A percentile compares a stretch with the other conserved stretches of the same genome.
Conservation (phyloP, 2,797 vertebrate species). For the Ctenochaetus hawaiiensis region DNA sequence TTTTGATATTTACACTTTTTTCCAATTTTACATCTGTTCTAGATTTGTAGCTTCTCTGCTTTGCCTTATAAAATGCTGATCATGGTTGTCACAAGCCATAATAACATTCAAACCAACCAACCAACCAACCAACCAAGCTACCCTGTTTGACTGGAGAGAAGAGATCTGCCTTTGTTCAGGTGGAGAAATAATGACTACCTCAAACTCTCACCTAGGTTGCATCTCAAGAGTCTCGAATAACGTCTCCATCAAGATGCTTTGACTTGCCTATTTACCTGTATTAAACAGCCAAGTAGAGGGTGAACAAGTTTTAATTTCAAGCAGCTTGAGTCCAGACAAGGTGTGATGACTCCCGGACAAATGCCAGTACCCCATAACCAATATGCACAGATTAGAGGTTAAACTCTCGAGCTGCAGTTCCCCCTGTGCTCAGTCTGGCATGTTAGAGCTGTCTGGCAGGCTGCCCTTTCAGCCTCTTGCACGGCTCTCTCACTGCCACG, state of each 20-base stretch:
- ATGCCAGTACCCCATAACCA: constrained; percentile 69
- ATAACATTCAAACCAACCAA: constrained; percentile 70
- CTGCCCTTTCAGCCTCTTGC: constrained; percentile 55
- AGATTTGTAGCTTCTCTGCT: constrained; percentile 79
- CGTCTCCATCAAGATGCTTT: constrained; percentile 47
- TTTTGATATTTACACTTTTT: constrained; percentile 80
- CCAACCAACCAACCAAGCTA: constrained; percentile 70
- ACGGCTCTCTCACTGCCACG: constrained; percentile 54
- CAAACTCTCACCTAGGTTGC: constrained; percentile 80
- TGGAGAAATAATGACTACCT: constrained; percentile 84
- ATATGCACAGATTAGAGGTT: constrained; percentile 67
- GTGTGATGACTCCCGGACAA: constrained; percentile 60
- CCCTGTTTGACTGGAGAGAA: constrained; percentile 83
- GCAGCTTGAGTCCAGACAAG: constrained; percentile 61
- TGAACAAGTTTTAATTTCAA: constrained; percentile 69
- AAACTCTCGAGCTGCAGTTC: constrained; percentile 46
- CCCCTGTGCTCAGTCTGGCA: constrained; percentile 64
- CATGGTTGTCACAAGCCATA: constrained; percentile 78
- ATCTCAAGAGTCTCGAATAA: constrained; percentile 75
- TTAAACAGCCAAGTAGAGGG: constrained; percentile 59
- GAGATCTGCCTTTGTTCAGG: constrained; percentile 78
- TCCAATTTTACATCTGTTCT: constrained; percentile 72
- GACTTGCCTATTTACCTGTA: constrained; percentile 56
- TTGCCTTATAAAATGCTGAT: constrained; percentile 77
- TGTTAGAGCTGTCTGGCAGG: constrained; percentile 64